Conservation (phyloP, 2,888 invertebrate genomes). For the Elegia similella region DNA sequence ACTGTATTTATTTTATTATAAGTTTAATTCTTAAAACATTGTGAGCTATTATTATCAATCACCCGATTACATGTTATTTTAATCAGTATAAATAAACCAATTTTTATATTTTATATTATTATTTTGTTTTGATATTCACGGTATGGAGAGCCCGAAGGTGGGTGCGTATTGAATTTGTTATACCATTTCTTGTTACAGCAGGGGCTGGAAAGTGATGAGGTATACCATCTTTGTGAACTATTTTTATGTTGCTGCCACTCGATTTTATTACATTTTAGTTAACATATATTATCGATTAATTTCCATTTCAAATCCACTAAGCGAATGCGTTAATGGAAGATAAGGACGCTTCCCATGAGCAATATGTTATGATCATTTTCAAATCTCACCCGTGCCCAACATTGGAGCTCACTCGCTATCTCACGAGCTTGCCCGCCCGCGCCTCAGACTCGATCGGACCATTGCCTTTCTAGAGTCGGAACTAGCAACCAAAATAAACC, state of each 20-base stretch:
- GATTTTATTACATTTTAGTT: slow-evolving; percentile 76
- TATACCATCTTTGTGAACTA: slow-evolving; percentile 84
- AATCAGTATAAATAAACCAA: slow-evolving; percentile 20
- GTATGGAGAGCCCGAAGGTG: slow-evolving; percentile 75
- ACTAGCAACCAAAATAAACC: background rate
- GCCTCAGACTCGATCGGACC: background rate
- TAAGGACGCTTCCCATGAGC: slow-evolving; percentile 77
- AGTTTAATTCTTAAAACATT: slow-evolving; percentile 32
- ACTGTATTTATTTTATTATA: slow-evolving; percentile 41
- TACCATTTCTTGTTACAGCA: slow-evolving; percentile 88
- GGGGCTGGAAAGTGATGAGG: slow-evolving; percentile 97
- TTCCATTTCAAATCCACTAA: slow-evolving; percentile 72
- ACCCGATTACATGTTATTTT: slow-evolving; percentile 26
- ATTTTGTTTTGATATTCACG: slow-evolving; percentile 49
- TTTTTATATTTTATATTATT: slow-evolving; percentile 35
- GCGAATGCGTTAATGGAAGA: slow-evolving; percentile 78
- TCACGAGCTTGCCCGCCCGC: slow-evolving; percentile 60
- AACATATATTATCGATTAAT: slow-evolving; percentile 73
- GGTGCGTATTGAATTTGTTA: slow-evolving; percentile 81
- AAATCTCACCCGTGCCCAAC: slow-evolving; percentile 57
- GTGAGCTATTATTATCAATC: slow-evolving; percentile 25
- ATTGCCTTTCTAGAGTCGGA: background rate
- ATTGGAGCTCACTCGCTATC: slow-evolving; percentile 60
- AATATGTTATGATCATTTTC: slow-evolving; percentile 58
- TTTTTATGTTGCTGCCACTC: slow-evolving; percentile 81